phyloP scores from a whole-genome alignment of 2,113 vertebrate species.

The Acanthisitta chloris region DNA sequence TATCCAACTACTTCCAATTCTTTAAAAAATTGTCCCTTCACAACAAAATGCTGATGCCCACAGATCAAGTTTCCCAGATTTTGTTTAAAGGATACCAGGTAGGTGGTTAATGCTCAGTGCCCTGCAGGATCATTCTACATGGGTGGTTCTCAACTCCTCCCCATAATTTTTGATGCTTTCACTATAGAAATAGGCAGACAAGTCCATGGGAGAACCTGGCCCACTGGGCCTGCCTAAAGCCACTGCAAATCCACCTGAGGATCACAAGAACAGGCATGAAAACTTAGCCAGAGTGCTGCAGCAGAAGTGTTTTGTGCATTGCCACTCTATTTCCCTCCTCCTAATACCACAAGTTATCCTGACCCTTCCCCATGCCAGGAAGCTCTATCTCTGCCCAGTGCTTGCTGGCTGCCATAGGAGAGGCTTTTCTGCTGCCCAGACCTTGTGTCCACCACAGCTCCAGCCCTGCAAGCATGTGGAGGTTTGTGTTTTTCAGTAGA shows the following conservation, averaged over 20 bases:
- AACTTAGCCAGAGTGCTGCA: background rate
- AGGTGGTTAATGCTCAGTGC: background rate
- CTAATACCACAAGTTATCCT: fast-evolving
- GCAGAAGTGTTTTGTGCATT: background rate
- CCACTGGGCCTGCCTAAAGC: background rate
- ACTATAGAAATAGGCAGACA: background rate
- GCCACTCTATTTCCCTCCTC: background rate
- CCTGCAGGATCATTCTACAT: background rate
- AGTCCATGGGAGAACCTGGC: background rate
- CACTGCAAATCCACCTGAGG: background rate
- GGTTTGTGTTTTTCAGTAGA: background rate
- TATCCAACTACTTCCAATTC: background rate
- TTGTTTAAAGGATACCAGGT: fast-evolving
- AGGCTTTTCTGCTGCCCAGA: background rate
- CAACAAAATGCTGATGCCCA: fast-evolving
- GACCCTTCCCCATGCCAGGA: fast-evolving
- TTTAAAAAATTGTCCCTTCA: background rate
- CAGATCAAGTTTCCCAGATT: background rate
- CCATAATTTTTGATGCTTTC: background rate
- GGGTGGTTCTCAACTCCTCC: background rate
- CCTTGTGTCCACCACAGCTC: background rate
- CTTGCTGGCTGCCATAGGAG: fast-evolving
- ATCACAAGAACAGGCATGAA: background rate
- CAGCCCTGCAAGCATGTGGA: background rate
- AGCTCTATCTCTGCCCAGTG: background rate